A percentile compares a stretch with the other conserved stretches of the same genome.
Evolutionary conservation across 1,140 invertebrate genomes (phyloP).

Genomic region (Ptiloglossa arizonensis): DNA sequence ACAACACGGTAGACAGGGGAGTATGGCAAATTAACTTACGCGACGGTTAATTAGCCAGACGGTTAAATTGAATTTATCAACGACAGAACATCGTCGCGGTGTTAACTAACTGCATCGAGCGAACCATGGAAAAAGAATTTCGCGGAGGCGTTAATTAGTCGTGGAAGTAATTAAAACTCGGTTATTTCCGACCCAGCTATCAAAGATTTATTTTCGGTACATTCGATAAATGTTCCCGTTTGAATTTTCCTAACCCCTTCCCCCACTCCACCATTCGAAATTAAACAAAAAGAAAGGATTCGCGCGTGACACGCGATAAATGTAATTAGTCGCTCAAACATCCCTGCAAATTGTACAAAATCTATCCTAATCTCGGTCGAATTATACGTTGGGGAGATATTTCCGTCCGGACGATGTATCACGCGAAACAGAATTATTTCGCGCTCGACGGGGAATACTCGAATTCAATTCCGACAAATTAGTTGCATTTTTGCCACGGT

Average conservation of each 20-base stretch:
- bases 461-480: neutral
- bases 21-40: slow-evolving; percentile 3
- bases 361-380: slow-evolving; percentile 12
- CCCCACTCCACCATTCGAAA: neutral
- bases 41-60: slow-evolving; percentile 12
- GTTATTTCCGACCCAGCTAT: slow-evolving; percentile 14
- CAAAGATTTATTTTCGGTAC: slow-evolving; percentile 27
- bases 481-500: neutral
- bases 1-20: neutral
- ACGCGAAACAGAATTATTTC: neutral
- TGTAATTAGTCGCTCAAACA: slow-evolving; percentile 35
- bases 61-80: slow-evolving; percentile 19
- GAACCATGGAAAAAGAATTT: neutral
- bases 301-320: slow-evolving; percentile 20
- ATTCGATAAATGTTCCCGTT: slow-evolving; percentile 23
- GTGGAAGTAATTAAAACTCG: slow-evolving; percentile 43
- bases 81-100: neutral
- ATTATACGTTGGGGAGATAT: neutral
- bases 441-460: neutral
- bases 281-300: neutral
- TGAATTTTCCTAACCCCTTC: slow-evolving; percentile 1
- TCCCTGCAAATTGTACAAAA: slow-evolving; percentile 3
- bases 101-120: neutral
- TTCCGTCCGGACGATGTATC: neutral
- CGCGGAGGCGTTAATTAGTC: slow-evolving; percentile 35